Evolutionary conservation across 2,888 invertebrate species (phyloP).

Genomic region (Tenodera sinensis): DNA sequence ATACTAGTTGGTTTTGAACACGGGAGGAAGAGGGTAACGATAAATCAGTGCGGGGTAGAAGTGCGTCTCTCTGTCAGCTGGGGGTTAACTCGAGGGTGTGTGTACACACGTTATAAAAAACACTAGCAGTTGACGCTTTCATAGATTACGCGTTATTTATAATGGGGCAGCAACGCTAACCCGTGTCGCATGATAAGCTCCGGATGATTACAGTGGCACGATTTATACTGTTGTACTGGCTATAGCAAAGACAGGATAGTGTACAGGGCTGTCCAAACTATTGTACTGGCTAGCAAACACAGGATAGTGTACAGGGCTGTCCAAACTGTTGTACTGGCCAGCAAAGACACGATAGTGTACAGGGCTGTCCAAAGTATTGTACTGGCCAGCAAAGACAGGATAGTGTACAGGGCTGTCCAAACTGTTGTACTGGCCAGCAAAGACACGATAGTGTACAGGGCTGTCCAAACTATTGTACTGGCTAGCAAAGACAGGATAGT

Average conservation of each 20-base stretch:
- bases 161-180: not conserved
- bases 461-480: too few relatives aligned
- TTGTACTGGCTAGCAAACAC: too few relatives aligned
- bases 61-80: not conserved
- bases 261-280: not conserved
- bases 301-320: too few relatives aligned
- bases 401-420: too few relatives aligned
- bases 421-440: too few relatives aligned
- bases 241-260: not conserved
- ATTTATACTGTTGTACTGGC: not conserved
- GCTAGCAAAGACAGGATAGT: too few relatives aligned
- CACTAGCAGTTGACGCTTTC: not conserved
- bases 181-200: not conserved
- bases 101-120: not conserved
- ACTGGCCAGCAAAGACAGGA: too few relatives aligned
- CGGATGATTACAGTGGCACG: not conserved
- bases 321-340: too few relatives aligned
- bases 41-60: not conserved
- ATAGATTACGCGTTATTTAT: constrained; percentile 15
- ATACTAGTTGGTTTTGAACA: not conserved
- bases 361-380: too few relatives aligned
- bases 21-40: not conserved
- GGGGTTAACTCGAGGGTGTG: constrained; percentile 11
- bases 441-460: too few relatives aligned
- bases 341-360: too few relatives aligned